phyloP scores from a whole-genome alignment of 2,113 vertebrate genomes.

The Cinclus cinclus region DNA sequence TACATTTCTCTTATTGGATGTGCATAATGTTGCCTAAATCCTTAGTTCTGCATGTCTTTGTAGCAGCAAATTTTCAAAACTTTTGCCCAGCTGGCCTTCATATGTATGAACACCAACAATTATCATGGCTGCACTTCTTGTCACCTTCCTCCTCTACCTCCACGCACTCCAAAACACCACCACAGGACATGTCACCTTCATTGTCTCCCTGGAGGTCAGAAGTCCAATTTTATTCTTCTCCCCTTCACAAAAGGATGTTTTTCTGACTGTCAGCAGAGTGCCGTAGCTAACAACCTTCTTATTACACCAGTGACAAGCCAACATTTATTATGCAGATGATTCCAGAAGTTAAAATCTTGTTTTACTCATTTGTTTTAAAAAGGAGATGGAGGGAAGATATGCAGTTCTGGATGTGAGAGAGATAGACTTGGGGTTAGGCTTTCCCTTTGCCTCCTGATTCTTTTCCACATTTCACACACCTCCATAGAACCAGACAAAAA shows the following conservation, averaged over 20 bases:
- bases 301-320: background rate
- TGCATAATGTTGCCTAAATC: background rate
- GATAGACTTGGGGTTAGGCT: background rate
- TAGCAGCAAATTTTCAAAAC: background rate
- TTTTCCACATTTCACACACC: background rate
- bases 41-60: background rate
- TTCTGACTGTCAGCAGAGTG: background rate
- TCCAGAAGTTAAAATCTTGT: background rate
- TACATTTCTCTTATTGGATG: background rate
- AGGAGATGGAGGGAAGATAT: background rate
- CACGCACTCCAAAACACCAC: background rate
- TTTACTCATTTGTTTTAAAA: background rate
- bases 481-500: background rate
- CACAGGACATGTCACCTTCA: accelerated
- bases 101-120: background rate
- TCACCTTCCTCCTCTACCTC: background rate
- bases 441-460: background rate
- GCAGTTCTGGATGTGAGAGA: background rate
- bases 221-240: background rate
- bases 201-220: background rate
- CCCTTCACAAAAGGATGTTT: background rate
- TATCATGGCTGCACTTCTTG: background rate
- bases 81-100: background rate
- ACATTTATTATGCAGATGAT: background rate
- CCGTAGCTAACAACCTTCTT: background rate